Evolutionary conservation across 1,140 invertebrate species (phyloP), one percentile per base, ranked within the genome.

Genomic region (Thaumatotibia leucotreta): DNA sequence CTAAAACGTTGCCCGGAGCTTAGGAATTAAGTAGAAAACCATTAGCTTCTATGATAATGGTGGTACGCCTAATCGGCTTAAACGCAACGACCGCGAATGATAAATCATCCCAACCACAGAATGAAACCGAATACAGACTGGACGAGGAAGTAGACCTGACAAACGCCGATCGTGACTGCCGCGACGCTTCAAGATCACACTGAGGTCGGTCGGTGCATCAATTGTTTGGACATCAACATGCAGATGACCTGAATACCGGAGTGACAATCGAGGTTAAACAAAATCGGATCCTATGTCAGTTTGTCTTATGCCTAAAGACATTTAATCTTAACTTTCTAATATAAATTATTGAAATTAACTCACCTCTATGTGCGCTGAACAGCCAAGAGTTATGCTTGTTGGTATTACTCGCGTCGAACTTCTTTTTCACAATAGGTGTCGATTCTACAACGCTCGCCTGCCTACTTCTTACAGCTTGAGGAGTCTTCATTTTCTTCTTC

Each of bases 321-420:
- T 45, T 20, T 20, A 45, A 45, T 45, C 14, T 6, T 45, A 14
- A 45, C 17, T 20, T 45, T 45, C 14, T 45, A 45, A 20, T 45
- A 45, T 17, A 14, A 20, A 20, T 45, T 17, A 27, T n/a, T n/a
- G n/a, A 24, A 49, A 20, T 10, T 29, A 61, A 74, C 76, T 77
- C 66, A 84, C 83, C 83, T 84, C 67, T 86, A 4, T 84, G 83
- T 52, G 72, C 76, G 64, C 88, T 89, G 73, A 92, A 92, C 50
- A 89, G 80, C 91, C 91, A 92, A 49, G 89, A 88, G 39, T 85
- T 87, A 31, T 83, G 85, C 52, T 88, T 91, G 22, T 69, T 65
- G 0, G 82, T 67, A 27, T 86, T 80, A 3, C 82, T 77, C 0
- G 52, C 5, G 11, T 58, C 52, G 62, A 70, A 75, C 66, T 87